Evolutionary conservation across 2,797 vertebrate genomes (phyloP).

Genomic region (Australoheros facetus): DNA sequence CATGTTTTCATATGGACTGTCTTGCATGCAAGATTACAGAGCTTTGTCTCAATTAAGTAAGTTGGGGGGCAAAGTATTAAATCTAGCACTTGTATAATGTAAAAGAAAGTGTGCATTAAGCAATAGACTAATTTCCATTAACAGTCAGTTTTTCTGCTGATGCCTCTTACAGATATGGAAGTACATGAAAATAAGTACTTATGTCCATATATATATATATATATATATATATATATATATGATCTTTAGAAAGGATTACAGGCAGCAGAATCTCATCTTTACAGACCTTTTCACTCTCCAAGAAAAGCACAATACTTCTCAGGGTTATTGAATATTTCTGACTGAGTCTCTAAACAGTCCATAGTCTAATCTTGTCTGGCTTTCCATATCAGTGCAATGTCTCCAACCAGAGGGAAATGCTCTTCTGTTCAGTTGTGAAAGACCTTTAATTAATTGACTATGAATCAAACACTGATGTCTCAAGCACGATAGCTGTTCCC

Average conservation of each 20-base stretch:
- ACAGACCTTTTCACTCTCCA: background rate
- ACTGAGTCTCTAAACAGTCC: background rate
- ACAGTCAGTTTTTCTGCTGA: background rate
- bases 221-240: no score
- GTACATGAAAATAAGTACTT: background rate
- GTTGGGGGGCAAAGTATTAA: background rate
- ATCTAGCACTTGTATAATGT: background rate
- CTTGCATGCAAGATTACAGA: conserved; percentile 6
- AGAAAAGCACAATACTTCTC: background rate
- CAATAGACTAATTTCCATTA: background rate
- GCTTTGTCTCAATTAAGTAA: background rate
- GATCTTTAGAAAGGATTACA: background rate
- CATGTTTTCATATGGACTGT: background rate
- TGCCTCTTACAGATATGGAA: background rate
- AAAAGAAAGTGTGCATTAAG: conserved; percentile 1
- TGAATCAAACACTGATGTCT: conserved; percentile 1
- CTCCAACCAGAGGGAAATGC: background rate
- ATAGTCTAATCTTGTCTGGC: background rate
- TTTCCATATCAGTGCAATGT: background rate
- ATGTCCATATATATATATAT: no score
- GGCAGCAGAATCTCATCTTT: background rate
- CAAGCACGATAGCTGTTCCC: background rate
- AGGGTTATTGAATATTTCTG: background rate
- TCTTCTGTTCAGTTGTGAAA: background rate
- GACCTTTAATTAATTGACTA: background rate